Evolutionary conservation across 2,113 vertebrate species (phyloP).

Genomic region (Atlantisia rogersi): DNA sequence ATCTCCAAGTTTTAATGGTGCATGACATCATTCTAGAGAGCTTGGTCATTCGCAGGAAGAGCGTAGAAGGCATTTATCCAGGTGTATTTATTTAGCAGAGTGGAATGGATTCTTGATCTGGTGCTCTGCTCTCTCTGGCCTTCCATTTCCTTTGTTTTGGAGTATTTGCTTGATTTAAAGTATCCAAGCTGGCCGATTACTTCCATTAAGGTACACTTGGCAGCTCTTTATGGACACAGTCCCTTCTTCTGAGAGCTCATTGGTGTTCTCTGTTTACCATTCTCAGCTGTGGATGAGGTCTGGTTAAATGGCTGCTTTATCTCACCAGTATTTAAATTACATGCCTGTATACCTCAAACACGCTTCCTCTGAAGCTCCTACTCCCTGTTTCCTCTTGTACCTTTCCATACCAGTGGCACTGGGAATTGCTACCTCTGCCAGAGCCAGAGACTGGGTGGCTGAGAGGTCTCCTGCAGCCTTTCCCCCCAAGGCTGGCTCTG

Average conservation of each 20-base stretch:
- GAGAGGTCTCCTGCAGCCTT: not conserved
- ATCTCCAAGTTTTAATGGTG: not conserved
- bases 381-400: not conserved
- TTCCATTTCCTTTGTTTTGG: constrained; percentile 49
- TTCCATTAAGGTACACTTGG: constrained; percentile 48
- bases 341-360: not conserved
- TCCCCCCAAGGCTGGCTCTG: not conserved
- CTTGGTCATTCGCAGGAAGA: not conserved
- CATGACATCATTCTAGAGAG: not conserved
- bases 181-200: not conserved
- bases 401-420: not conserved
- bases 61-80: not conserved
- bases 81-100: constrained; percentile 36
- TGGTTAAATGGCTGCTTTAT: constrained; percentile 33
- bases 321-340: constrained; percentile 23
- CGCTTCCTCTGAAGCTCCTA: constrained; percentile 9
- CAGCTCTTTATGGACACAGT: constrained; percentile 27
- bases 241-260: constrained; percentile 20
- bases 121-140: not conserved
- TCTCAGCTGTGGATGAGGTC: constrained; percentile 41
- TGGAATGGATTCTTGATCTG: not conserved
- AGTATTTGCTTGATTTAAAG: constrained; percentile 11
- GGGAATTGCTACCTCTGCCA: not conserved
- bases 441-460: not conserved
- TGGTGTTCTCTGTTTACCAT: constrained; percentile 41